These are phyloP conservation scores for Sylvilagus bachmani DNA, from an alignment of 2,113 vertebrate species.

Conservation along the genomic window DNA sequence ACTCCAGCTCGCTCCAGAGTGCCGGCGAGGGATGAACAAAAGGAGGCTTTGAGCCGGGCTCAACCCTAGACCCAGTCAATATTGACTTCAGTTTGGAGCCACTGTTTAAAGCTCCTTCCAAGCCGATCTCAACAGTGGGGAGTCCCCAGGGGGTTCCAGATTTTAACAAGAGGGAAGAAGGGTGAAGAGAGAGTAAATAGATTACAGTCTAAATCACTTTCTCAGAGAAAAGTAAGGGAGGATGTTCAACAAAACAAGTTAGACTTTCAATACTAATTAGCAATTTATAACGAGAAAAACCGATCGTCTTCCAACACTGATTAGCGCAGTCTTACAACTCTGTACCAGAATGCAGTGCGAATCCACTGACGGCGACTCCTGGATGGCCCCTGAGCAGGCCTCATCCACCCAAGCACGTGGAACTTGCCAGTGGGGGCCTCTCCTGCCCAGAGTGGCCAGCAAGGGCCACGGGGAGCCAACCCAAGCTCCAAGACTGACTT, in stretches of 20 bases:
- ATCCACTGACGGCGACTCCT: constrained; percentile 55
- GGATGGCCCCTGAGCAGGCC: not conserved
- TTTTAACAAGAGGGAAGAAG: constrained; percentile 73
- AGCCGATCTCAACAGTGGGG: constrained; percentile 70
- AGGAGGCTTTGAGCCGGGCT: constrained; percentile 85
- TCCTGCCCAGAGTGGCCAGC: not conserved
- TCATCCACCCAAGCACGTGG: not conserved
- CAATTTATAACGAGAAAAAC: constrained; percentile 68
- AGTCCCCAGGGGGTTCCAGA: constrained; percentile 50
- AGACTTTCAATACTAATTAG: constrained; percentile 63
- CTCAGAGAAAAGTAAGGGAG: constrained; percentile 71
- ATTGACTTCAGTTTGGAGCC: constrained; percentile 87
- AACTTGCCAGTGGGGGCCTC: not conserved
- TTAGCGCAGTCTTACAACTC: constrained; percentile 65
- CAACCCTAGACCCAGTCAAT: constrained; percentile 86
- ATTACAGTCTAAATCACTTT: constrained; percentile 73
- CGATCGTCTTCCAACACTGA: constrained; percentile 55
- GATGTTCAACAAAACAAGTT: constrained; percentile 58
- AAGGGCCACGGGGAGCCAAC: too few relatives aligned
- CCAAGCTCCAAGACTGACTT: not conserved
- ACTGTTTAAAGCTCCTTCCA: constrained; percentile 83
- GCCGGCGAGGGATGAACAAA: constrained; percentile 92
- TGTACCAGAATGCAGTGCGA: not conserved
- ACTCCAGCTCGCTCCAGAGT: constrained; percentile 89
- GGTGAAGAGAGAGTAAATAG: constrained; percentile 67